These are phyloP conservation scores for Epicampocera succincta DNA, from an alignment of 2,888 invertebrate species.

Conservation along the genomic window DNA sequence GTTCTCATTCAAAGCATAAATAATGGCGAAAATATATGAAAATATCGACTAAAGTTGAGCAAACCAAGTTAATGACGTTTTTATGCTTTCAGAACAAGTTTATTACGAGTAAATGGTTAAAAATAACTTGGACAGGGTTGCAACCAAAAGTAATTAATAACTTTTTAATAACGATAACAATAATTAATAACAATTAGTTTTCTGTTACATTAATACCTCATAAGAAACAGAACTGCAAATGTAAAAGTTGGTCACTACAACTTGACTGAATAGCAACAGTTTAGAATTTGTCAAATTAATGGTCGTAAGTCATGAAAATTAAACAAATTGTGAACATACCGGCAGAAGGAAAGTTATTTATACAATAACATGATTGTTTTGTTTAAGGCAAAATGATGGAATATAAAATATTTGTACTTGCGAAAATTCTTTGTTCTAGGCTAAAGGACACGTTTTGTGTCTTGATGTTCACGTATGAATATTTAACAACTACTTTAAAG, in stretches of 20 bases:
- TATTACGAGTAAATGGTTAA: too few relatives aligned
- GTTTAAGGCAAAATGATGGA: background rate
- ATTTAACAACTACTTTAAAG: slow-evolving; percentile 45
- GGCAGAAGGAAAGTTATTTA: background rate
- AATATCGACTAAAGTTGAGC: too few relatives aligned
- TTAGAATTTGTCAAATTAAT: slow-evolving; percentile 19
- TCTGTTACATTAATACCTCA: background rate
- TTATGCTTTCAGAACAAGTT: too few relatives aligned
- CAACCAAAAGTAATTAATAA: too few relatives aligned
- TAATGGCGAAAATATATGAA: too few relatives aligned
- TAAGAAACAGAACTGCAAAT: slow-evolving; percentile 12
- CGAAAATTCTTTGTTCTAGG: background rate
- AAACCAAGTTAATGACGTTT: too few relatives aligned
- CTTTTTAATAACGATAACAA: too few relatives aligned
- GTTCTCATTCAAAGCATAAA: too few relatives aligned
- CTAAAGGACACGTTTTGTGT: slow-evolving; percentile 1
- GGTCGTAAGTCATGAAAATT: slow-evolving; percentile 31
- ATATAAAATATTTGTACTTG: too few relatives aligned
- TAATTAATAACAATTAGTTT: too few relatives aligned
- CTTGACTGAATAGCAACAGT: background rate
- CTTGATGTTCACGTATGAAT: slow-evolving; percentile 16
- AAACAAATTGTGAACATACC: background rate
- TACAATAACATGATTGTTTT: slow-evolving; percentile 1
- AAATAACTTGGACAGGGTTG: too few relatives aligned
- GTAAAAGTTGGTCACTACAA: slow-evolving; percentile 13